These are phyloP conservation scores for Polyommatus iphigenia DNA, from an alignment of 2,888 invertebrate genomes.

Conservation along the genomic window DNA sequence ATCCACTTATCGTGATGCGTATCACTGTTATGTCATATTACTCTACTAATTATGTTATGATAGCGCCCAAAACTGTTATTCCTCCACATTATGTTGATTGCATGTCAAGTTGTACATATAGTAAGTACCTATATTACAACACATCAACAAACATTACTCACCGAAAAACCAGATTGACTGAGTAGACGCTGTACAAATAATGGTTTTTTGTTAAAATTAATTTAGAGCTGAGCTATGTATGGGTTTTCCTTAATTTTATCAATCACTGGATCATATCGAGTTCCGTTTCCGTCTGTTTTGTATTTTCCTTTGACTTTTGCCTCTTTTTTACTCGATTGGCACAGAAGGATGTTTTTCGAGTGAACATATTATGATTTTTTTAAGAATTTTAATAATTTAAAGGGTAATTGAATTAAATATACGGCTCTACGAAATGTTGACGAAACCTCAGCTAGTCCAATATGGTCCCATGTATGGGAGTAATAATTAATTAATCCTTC, in stretches of 20 bases:
- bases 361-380: background rate
- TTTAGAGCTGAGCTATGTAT: background rate
- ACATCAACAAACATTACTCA: conserved; percentile 14
- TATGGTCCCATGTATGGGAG: too few species aligned
- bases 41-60: background rate
- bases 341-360: background rate
- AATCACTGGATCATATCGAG: background rate
- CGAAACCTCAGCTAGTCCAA: too few species aligned
- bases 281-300: background rate
- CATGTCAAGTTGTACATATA: background rate
- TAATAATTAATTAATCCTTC: too few species aligned
- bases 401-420: background rate
- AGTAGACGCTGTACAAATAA: background rate
- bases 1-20: too few species aligned
- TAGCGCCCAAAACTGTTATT: background rate
- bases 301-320: background rate
- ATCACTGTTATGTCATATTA: background rate
- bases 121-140: background rate
- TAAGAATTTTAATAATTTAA: background rate
- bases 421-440: background rate
- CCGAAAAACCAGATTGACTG: background rate
- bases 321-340: background rate
- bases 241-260: conserved; percentile 11
- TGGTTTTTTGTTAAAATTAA: background rate
- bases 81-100: background rate